phyloP scores from a whole-genome alignment of 2,113 vertebrate species.

The Triplophysa siluroides region DNA sequence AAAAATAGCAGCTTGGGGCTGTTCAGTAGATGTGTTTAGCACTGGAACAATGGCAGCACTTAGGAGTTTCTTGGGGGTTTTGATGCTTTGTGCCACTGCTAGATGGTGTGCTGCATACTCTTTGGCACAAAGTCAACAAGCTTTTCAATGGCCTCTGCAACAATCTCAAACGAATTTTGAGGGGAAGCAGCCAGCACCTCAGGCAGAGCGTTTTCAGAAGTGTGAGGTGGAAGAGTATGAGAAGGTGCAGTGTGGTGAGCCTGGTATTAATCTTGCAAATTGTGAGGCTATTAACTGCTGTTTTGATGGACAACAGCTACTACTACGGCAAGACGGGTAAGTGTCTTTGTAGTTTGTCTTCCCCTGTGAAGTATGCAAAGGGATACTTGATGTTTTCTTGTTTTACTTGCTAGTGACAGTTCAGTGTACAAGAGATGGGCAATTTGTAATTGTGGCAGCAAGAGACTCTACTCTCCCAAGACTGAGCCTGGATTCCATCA shows the following conservation, averaged over 20 bases:
- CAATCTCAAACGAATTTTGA: neutral
- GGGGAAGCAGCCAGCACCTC: neutral
- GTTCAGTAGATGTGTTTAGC: neutral
- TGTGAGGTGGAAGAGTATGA: constrained; percentile 31
- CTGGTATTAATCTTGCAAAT: neutral
- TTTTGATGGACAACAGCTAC: constrained; percentile 42
- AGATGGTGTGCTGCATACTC: neutral
- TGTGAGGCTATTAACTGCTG: constrained; percentile 48
- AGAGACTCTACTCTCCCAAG: constrained; percentile 63
- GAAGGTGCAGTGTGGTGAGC: constrained; percentile 41
- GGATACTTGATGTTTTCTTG: neutral
- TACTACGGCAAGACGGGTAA: constrained; percentile 50
- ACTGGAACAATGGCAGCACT: neutral
- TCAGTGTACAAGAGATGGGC: constrained; percentile 69
- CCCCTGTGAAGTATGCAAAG: too few species aligned
- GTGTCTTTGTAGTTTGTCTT: neutral
- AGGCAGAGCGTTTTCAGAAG: neutral
- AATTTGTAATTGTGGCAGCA: constrained; percentile 68
- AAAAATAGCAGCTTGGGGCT: neutral
- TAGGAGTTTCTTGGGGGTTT: neutral
- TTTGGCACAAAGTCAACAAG: neutral
- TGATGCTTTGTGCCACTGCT: neutral
- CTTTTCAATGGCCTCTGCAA: neutral
- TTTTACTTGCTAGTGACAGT: constrained; percentile 65
- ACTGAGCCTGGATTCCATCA: constrained; percentile 56